Evolutionary conservation across 2,888 invertebrate genomes (phyloP), one percentile per base, ranked within the genome.

Genomic region (Cephus sareptanus): DNA sequence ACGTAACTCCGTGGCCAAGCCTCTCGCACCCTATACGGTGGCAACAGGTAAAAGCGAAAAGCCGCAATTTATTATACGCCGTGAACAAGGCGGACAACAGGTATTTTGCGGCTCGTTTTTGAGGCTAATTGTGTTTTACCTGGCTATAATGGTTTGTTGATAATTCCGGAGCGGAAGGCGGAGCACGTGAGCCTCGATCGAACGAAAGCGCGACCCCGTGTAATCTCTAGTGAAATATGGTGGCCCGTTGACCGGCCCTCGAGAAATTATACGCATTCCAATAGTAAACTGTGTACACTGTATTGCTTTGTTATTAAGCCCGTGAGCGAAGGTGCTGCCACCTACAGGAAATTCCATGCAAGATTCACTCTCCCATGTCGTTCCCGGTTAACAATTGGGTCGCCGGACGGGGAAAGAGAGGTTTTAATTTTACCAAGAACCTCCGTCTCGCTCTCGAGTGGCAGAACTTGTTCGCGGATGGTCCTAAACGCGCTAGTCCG

Each of bases 201-300:
- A 88, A 88, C 85, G 88, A 86, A 87, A 88, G 83, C 85, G 86
- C 86, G 85, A 89, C 85, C 88, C 88, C 85, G 79, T 79, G 82
- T 89, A 89, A 89, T 89, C 89, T 87, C 71, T 82, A 80, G 86
- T 89, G 88, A 89, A 89, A 89, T 89, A 87, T 85, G 83, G 87
- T 80, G 86, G 83, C 73, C 85, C 84, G 84, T 87, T 85, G 85
- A 83, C 56, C 23, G 56, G 23, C 56, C 40, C 23, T 23, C 23
- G 84, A 83, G 85, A 85, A 85, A 84, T 85, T 86, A 56, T 9
- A 56, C 23, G 56, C 23, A 56, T 56, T 56, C 56, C 56, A 23
- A 56, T 23, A 15, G 56, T 37, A 15, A 9, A 23, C 40, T 4
- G 40, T 23, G 56, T 23, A 9, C 23, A 56, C 1, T 9, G 23